phyloP scores from a whole-genome alignment of 2,797 vertebrate species.

The Chaetophractus vellerosus region DNA sequence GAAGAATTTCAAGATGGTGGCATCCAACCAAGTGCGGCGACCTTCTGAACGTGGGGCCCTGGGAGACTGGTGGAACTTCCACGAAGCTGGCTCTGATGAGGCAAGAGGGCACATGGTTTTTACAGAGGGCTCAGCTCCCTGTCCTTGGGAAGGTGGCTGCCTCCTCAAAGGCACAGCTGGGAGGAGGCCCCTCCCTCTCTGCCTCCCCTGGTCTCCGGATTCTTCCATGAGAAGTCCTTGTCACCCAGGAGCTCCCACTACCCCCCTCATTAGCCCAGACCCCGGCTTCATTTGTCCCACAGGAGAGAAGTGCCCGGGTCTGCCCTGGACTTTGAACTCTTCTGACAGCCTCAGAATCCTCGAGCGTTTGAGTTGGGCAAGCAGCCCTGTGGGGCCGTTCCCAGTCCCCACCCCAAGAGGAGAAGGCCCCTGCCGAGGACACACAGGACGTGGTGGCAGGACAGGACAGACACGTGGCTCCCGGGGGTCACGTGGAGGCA shows the following conservation, averaged over 20 bases:
- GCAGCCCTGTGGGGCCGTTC: neutral
- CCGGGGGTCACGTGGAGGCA: neutral
- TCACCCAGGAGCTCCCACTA: neutral
- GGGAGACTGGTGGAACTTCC: neutral
- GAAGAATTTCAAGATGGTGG: neutral
- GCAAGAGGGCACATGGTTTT: neutral
- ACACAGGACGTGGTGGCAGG: neutral
- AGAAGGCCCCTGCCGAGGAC: neutral
- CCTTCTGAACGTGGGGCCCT: neutral
- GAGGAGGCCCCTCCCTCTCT: neutral
- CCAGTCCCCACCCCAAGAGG: too few species aligned
- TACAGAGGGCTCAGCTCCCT: fast-evolving
- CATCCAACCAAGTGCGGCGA: neutral
- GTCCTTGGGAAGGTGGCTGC: neutral
- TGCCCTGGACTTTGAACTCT: neutral
- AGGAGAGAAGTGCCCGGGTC: neutral
- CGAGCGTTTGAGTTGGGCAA: neutral
- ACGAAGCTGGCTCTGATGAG: neutral
- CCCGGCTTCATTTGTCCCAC: neutral
- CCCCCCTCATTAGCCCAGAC: neutral
- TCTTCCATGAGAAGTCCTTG: neutral
- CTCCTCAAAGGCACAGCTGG: neutral
- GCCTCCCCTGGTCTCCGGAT: neutral
- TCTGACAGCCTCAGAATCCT: neutral
- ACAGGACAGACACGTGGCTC: fast-evolving